These are phyloP conservation scores for Athrips mouffetella DNA, from an alignment of 2,888 invertebrate genomes.

Conservation along the genomic window DNA sequence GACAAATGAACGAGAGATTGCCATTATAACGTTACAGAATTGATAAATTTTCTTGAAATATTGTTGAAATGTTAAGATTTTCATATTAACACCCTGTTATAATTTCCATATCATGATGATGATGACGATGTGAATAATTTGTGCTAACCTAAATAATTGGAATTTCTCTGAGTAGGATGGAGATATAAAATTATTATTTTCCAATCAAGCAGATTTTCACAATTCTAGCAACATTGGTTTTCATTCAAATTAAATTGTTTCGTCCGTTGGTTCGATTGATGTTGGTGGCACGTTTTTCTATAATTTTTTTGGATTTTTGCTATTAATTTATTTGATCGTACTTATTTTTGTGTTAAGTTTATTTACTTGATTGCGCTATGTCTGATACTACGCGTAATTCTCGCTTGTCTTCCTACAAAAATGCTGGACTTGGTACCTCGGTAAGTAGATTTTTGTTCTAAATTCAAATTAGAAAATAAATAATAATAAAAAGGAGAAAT, in stretches of 20 bases:
- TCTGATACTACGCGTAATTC: slow-evolving; percentile 77
- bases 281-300: not conserved
- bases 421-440: slow-evolving; percentile 85
- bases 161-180: too few species aligned
- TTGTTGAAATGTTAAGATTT: too few species aligned
- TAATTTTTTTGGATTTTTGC: not conserved
- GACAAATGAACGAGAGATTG: not conserved
- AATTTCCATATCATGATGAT: too few species aligned
- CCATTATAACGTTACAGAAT: not conserved
- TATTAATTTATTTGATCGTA: slow-evolving; percentile 2
- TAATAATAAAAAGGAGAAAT: too few species aligned
- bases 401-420: slow-evolving; percentile 86
- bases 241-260: too few species aligned
- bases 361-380: slow-evolving; percentile 59
- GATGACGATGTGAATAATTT: too few species aligned
- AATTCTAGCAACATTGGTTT: not conserved
- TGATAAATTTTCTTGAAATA: not conserved
- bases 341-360: not conserved
- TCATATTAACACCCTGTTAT: too few species aligned
- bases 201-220: not conserved
- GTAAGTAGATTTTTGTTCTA: slow-evolving; percentile 65
- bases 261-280: not conserved
- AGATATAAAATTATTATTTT: too few species aligned
- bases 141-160: too few species aligned
- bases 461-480: slow-evolving; percentile 8